Evolutionary conservation across 2,797 vertebrate genomes (phyloP), one percentile per base, ranked within the genome.

Genomic region (Micromesistius poutassou): DNA sequence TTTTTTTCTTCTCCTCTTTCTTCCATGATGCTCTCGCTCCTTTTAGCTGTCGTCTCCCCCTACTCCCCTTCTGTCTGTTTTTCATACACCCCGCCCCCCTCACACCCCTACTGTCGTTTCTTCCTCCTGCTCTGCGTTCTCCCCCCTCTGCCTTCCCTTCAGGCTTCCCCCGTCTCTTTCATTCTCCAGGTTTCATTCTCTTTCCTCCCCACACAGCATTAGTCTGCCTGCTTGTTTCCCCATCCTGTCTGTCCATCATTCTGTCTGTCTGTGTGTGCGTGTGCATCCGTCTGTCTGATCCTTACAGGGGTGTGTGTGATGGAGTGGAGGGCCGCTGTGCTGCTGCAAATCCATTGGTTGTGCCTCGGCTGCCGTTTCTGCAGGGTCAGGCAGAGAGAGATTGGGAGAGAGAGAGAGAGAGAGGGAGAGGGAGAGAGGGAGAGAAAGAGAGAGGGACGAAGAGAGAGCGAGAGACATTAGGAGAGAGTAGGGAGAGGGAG

Each of bases 1-100:
- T 81, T 87, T 76, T 81, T 84, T 85, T 76, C 76, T 82, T 82
- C 77, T 80, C 33, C 81, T 76, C 80, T 84, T 85, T 76, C 77
- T 83, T 83, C 77, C 81, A 85, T 71, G 35, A 9, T 68, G 78
- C 81, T 78, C 70, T 71, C 30, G 8, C 70, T 71, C 70, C 28
- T 5, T 71, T 30, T 35, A 1, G 22, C 74, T n/a, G 16, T 30
- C 46, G 40, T 25, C 35, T 13, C 62, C 25, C 10, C 25, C 35
- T 71, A 66, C 55, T 66, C 55, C 55, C 25, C 25, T 66, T 66
- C 25, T 55, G 4, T 16, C 50, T 16, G 50, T 55, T 55, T 55
- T 55, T 55, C 55, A 22, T 9, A 19, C 16, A 16, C n/a, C 55
- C 55, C 55, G 13, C n/a, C n/a, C 55, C 55, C 55, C 55, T 9